Conservation (phyloP, 2,888 invertebrate species). For the Lomographa bimaculata region DNA sequence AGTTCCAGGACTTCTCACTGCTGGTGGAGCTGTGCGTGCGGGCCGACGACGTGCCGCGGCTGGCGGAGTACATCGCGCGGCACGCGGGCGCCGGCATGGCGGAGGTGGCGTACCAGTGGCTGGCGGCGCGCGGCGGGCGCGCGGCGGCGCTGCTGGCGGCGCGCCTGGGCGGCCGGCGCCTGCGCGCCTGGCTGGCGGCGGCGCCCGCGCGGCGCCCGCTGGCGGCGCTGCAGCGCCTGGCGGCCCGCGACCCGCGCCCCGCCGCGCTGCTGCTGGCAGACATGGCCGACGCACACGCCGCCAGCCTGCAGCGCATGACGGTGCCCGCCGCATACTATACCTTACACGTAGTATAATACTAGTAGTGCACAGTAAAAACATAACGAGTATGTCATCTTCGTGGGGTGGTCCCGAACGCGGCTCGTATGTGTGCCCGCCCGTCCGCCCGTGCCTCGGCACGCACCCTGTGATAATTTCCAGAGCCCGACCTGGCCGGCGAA, state of each 20-base stretch:
- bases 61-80: conserved; percentile 55
- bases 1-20: conserved; percentile 93
- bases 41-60: conserved; percentile 85
- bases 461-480: too few species aligned
- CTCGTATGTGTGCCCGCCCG: too few species aligned
- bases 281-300: neutral
- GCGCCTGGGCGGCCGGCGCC: conserved; percentile 42
- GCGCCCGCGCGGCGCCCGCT: conserved; percentile 28
- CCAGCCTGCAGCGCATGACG: too few species aligned
- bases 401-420: neutral
- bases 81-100: conserved; percentile 57
- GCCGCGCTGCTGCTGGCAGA: conserved; percentile 3
- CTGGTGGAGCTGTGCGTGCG: conserved; percentile 91
- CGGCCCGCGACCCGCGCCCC: neutral
- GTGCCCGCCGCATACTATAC: too few species aligned
- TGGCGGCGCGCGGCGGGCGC: conserved; percentile 31
- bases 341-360: too few species aligned
- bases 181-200: conserved; percentile 40
- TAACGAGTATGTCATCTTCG: too few species aligned
- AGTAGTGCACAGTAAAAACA: too few species aligned
- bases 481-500: too few species aligned
- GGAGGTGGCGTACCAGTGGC: conserved; percentile 52
- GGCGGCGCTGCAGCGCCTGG: conserved; percentile 65
- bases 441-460: too few species aligned
- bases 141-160: conserved; percentile 28